These are phyloP conservation scores for Drosophila acutilabella DNA, from an alignment of 2,888 invertebrate genomes.

Conservation along the genomic window DNA sequence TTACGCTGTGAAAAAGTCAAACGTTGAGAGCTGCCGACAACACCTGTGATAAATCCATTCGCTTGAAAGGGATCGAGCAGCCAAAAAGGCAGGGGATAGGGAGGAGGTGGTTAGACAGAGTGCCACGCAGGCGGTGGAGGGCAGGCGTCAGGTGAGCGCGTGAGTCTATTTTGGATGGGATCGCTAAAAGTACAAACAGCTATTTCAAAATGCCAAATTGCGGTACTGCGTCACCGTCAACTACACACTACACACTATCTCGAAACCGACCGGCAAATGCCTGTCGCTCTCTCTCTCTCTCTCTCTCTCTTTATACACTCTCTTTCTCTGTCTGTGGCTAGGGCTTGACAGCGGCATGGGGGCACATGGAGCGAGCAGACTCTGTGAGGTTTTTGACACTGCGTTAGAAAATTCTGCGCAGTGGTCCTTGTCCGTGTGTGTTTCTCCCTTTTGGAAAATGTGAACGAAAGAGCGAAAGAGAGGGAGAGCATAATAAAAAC, in stretches of 20 bases:
- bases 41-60: conserved; percentile 81
- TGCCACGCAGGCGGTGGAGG: not conserved
- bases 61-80: conserved; percentile 22
- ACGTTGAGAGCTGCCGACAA: conserved; percentile 63
- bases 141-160: conserved; percentile 66
- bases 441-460: conserved; percentile 64
- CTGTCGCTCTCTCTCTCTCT: conserved; percentile 12
- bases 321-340: conserved; percentile 3
- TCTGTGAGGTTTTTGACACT: conserved; percentile 81
- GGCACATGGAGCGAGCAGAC: conserved; percentile 29
- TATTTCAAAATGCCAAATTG: conserved; percentile 74
- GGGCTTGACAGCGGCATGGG: conserved; percentile 40
- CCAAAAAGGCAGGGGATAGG: not conserved
- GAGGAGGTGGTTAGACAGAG: not conserved
- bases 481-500: conserved; percentile 65
- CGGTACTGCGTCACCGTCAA: conserved; percentile 70
- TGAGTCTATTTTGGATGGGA: conserved; percentile 66
- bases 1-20: conserved; percentile 62
- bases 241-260: not conserved
- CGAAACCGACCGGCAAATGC: conserved; percentile 53
- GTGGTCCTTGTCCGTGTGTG: conserved; percentile 64
- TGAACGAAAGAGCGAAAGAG: conserved; percentile 20
- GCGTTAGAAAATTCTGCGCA: conserved; percentile 77
- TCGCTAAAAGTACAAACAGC: conserved; percentile 57
- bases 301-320: not conserved